These are phyloP conservation scores for Rhinatrema bivittatum DNA, from an alignment of 2,797 vertebrate genomes.

Conservation along the genomic window DNA sequence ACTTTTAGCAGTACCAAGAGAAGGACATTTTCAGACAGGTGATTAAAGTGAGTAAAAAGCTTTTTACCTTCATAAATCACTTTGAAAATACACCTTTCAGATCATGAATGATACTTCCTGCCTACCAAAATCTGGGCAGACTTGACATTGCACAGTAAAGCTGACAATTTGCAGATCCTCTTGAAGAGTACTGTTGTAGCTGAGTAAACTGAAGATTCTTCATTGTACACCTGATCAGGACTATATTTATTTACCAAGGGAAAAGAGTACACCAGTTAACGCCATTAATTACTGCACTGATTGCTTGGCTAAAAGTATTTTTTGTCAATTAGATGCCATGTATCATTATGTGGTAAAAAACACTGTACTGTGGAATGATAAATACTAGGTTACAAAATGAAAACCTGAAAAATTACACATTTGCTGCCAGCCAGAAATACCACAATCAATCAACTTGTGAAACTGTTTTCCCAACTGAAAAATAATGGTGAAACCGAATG, in stretches of 20 bases:
- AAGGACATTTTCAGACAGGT: no score
- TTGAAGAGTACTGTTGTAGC: constrained; percentile 3
- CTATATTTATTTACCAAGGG: constrained; percentile 1
- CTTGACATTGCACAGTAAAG: no score
- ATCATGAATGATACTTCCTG: no score
- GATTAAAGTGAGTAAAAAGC: no score
- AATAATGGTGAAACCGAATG: neutral
- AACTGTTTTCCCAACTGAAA: neutral
- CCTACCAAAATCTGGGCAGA: no score
- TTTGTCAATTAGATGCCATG: constrained; percentile 10
- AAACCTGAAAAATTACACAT: no score
- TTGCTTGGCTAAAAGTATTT: constrained; percentile 6
- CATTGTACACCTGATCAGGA: constrained; percentile 3
- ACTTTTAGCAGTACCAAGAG: no score
- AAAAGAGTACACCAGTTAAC: constrained; percentile 14
- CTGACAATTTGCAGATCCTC: neutral
- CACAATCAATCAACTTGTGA: no score
- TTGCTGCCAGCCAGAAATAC: no score
- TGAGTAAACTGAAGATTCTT: neutral
- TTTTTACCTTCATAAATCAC: no score
- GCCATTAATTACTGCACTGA: constrained; percentile 5
- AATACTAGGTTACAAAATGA: neutral
- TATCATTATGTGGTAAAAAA: constrained; percentile 2
- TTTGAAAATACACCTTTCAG: no score
- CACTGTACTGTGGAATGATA: neutral